Base-by-base conservation (phyloP, 1,140 invertebrate genomes). In the Camponotus floridanus region DNA sequence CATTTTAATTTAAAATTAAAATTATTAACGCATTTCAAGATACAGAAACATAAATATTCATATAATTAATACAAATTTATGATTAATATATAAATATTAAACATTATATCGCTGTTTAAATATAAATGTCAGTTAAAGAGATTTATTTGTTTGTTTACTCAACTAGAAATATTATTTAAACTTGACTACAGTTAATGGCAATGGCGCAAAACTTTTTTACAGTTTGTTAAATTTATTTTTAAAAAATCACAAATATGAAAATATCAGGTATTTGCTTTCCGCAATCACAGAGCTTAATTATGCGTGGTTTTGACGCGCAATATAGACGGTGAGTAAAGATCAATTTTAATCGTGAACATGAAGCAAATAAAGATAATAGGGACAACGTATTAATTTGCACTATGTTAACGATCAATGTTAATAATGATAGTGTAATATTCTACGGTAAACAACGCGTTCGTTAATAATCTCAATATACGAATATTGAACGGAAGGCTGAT, bases 351-450 rank as follows among this genome's bases (percentile, higher is more conserved):
- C 55, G 55, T 61, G 42, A 83, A 59, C 36, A 33, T 48, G 55
- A 61, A 61, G 39, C 57, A 83, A 74, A 83, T 83, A 83, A 83
- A 81, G 55, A 45, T 74, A 74, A 83, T 74, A 48, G 31, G 31
- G 3, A 4, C 74, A 73, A 61, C 68, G n/a, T 83, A 83, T 83
- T 74, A 74, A 83, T 83, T 83, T 74, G 18, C 21, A 42, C 68
- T 73, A 21, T 9, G 11, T 51, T 80, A 83, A 74, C n/a, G 55
- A 36, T n/a, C 42, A 26, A 36, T 5, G 42, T 73, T 74, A 26
- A 48, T 74, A 74, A 83, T 39, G 55, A 83, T 74, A 83, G n/a
- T 18, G 48, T 62, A 83, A 74, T 61, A 73, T 62, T 83, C 31
- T 48, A 74, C 15, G 1, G 31, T 61, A 83, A 83, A 83, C 68